Base-by-base conservation (phyloP, 1,140 invertebrate species). In the Lepidotrigona ventralis region DNA sequence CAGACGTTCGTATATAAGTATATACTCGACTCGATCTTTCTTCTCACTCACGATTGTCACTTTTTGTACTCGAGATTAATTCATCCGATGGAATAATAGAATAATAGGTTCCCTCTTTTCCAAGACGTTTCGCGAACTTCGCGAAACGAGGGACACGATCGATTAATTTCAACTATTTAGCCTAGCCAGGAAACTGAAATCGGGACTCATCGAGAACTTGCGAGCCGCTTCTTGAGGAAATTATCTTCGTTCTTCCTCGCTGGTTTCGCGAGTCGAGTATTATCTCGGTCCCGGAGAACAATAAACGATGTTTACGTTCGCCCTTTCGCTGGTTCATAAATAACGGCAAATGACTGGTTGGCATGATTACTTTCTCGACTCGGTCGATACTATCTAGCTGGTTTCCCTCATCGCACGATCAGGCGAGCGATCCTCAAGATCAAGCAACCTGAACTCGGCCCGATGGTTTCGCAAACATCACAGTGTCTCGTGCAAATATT, bases 1-100 rank as follows among this genome's bases (percentile, higher is more conserved):
- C 78, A 83, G 68, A 77, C 81, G 54, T 64, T 81, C 64, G 6
- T 46, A 46, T 46, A 74, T 77, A 87, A 87, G 77, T 86, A 76
- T 75, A 77, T 86, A 33, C 72, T 23, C 12, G n/a, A 8, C n/a
- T 51, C 68, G 1, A 39, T 46, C 23, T 70, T 23, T 23, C 14
- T 21, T 70, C n/a, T 70, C 39, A 58, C 73, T 51, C 2, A 3
- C 33, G 23, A 21, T 58, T 70, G 15, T 53, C 53, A 29, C 19
- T 46, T 29, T 23, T 19, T 9, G 3, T 17, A 3, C 2, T 12
- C 54, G 64, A 53, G 60, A 76, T 77, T 51, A 63, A 29, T 70
- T 60, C 74, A n/a, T 60, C 21, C 39, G 6, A 9, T 8, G 2
- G 64, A 53, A 63, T 71, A 70, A 83, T 70, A 11, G 11, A 46